These are phyloP conservation scores for Brachypalpus laphriformis DNA, from an alignment of 2,888 invertebrate genomes.

Conservation along the genomic window DNA sequence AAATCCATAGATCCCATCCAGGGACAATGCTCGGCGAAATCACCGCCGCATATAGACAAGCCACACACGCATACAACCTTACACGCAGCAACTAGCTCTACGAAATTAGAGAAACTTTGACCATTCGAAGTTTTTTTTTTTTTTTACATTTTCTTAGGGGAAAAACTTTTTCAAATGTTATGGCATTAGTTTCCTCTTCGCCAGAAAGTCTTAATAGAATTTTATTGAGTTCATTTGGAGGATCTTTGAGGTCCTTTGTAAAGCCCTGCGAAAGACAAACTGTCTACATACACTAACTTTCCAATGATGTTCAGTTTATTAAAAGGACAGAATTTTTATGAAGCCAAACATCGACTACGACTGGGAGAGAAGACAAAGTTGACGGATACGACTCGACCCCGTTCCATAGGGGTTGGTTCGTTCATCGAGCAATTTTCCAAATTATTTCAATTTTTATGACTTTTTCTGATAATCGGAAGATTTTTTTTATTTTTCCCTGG, in stretches of 20 bases:
- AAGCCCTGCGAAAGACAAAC: constrained; percentile 57
- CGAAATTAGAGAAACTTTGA: constrained; percentile 69
- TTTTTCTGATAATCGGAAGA: constrained; percentile 43
- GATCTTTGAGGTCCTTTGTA: constrained; percentile 59
- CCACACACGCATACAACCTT: background rate
- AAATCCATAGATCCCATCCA: constrained; percentile 16
- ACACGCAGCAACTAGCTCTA: constrained; percentile 23
- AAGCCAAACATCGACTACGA: constrained; percentile 36
- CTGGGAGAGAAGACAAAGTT: constrained; percentile 44
- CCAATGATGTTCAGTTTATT: constrained; percentile 66
- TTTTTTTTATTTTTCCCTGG: background rate
- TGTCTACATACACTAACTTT: constrained; percentile 58
- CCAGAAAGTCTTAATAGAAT: constrained; percentile 62
- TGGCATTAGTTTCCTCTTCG: constrained; percentile 65
- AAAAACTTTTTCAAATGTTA: constrained; percentile 69
- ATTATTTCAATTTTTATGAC: constrained; percentile 69
- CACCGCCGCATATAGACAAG: constrained; percentile 5
- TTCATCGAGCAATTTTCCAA: constrained; percentile 53
- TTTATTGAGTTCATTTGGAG: constrained; percentile 66
- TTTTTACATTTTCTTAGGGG: constrained; percentile 39
- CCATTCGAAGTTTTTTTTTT: constrained; percentile 49
- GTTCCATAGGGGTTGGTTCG: constrained; percentile 6
- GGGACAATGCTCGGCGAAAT: constrained; percentile 34
- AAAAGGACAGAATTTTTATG: constrained; percentile 67
- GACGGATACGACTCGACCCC: constrained; percentile 44